Percentiles rank a stretch among this genome's conserved stretches.
Conservation (phyloP, 2,888 invertebrate species). For the Geotrupes spiniger region DNA sequence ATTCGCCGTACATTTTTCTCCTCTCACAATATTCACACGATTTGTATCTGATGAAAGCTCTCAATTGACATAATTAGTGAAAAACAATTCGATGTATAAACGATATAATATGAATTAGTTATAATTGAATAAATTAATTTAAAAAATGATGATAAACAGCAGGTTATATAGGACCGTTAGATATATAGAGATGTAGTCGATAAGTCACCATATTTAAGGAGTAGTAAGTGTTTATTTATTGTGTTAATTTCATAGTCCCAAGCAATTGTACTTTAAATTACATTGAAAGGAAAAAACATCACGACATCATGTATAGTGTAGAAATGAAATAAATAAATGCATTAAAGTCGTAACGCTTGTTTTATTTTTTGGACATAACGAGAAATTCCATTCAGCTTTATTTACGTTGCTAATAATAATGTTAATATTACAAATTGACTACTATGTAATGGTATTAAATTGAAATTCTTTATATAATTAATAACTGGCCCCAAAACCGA, state of each 20-base stretch:
- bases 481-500: no score
- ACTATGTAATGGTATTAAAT: no score
- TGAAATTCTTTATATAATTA: no score
- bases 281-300: slow-evolving; percentile 19
- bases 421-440: no score
- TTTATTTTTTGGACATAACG: no score
- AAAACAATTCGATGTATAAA: slow-evolving; percentile 18
- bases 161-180: slow-evolving; percentile 19
- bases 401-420: no score
- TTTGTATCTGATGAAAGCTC: no score
- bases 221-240: slow-evolving; percentile 23
- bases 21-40: no score
- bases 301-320: slow-evolving; percentile 25
- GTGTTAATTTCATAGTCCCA: slow-evolving; percentile 20
- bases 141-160: slow-evolving; percentile 14
- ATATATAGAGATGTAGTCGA: slow-evolving; percentile 16
- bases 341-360: slow-evolving; percentile 7
- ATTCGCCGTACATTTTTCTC: no score
- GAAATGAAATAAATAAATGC: slow-evolving; percentile 24
- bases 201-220: slow-evolving; percentile 24
- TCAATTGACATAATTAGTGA: no score
- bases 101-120: slow-evolving; percentile 19
- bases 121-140: slow-evolving; percentile 11
- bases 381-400: no score
- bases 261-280: slow-evolving; percentile 20